Evolutionary conservation across 1,140 invertebrate genomes (phyloP).

Genomic region (Drosophila nigrodunni): DNA sequence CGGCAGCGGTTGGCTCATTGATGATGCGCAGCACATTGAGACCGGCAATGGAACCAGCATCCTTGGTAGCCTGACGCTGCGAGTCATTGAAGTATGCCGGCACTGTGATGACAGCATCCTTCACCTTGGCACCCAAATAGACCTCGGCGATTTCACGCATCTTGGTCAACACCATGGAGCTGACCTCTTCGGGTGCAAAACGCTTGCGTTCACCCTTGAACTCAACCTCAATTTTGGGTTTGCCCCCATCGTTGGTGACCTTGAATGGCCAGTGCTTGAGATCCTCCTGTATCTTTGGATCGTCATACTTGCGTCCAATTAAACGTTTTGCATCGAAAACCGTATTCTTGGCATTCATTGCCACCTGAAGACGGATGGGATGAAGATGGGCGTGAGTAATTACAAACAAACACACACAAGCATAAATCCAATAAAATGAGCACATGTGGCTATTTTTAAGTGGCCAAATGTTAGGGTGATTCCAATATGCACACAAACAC

Average conservation of each 20-base stretch:
- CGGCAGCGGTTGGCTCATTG: constrained; percentile 92
- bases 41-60: constrained; percentile 91
- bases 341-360: constrained; percentile 94
- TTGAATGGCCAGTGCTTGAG: constrained; percentile 93
- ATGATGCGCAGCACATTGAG: constrained; percentile 94
- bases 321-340: constrained; percentile 93
- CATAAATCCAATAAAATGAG: constrained; percentile 20
- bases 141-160: constrained; percentile 90
- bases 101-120: constrained; percentile 89
- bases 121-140: constrained; percentile 86
- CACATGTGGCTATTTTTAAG: constrained; percentile 27
- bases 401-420: not conserved
- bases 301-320: constrained; percentile 91
- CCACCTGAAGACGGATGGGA: constrained; percentile 84
- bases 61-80: constrained; percentile 90
- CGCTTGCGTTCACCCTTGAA: constrained; percentile 91
- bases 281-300: constrained; percentile 90
- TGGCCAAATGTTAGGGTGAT: constrained; percentile 1
- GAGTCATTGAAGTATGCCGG: constrained; percentile 89
- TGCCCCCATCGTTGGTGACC: constrained; percentile 88
- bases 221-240: constrained; percentile 91
- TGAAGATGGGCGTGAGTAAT: no score
- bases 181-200: constrained; percentile 94
- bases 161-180: constrained; percentile 93
- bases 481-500: not conserved